Evolutionary conservation across 2,888 invertebrate genomes (phyloP).

Genomic region (Pheosia tremula): DNA sequence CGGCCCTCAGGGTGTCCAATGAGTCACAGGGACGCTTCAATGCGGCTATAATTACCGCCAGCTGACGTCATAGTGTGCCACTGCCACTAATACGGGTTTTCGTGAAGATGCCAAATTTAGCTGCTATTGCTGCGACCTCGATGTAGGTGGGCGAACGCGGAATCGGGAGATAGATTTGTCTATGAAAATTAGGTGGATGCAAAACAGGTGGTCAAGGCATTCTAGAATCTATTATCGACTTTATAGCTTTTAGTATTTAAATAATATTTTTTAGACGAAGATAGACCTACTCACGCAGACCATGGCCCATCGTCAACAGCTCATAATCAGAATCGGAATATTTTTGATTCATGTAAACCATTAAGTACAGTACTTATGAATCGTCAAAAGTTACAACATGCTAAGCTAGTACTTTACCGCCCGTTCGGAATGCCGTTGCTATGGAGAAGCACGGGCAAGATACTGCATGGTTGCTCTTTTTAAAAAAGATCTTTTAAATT

Average conservation of each 20-base stretch:
- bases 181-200: conserved; percentile 2
- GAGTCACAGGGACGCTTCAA: conserved; percentile 23
- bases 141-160: conserved; percentile 23
- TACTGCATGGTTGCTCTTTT: too few relatives aligned
- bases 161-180: conserved; percentile 4
- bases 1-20: conserved; percentile 39
- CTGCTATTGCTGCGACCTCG: conserved; percentile 48
- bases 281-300: too few relatives aligned
- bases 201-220: conserved; percentile 2
- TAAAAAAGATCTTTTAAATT: too few relatives aligned
- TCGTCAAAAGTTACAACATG: too few relatives aligned
- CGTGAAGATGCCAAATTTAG: conserved; percentile 51
- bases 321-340: too few relatives aligned
- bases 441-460: too few relatives aligned
- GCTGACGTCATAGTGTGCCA: conserved; percentile 46
- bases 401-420: too few relatives aligned
- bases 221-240: not conserved
- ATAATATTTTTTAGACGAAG: too few relatives aligned
- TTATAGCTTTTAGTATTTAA: not conserved
- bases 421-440: too few relatives aligned
- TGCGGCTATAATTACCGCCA: conserved; percentile 33
- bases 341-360: too few relatives aligned
- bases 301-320: too few relatives aligned
- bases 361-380: too few relatives aligned
- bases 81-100: conserved; percentile 43